Conservation (phyloP, 1,140 invertebrate species). For the Macrosteles quadrilineatus region DNA sequence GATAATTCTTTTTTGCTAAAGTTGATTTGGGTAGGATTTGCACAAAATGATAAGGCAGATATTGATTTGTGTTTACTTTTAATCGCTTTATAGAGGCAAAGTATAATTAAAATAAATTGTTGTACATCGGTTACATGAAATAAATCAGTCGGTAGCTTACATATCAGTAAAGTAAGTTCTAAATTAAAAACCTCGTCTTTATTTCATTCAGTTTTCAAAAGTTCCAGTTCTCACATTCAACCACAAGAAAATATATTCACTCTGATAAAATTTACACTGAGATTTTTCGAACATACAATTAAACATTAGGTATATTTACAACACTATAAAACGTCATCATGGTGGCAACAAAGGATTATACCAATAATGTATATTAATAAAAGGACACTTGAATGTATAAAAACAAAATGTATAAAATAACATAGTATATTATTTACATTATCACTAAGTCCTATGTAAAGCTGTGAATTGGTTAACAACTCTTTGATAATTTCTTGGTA, state of each 20-base stretch:
- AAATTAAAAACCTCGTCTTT: not conserved
- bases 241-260: constrained; percentile 19
- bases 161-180: not conserved
- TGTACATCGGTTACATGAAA: constrained; percentile 7
- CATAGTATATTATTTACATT: not conserved
- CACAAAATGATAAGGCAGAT: too few species aligned
- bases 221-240: not conserved
- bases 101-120: not conserved
- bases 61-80: too few species aligned
- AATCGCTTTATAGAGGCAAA: constrained; percentile 9
- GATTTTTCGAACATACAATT: constrained; percentile 20
- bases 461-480: too few species aligned
- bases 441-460: too few species aligned
- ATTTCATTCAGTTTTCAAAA: not conserved
- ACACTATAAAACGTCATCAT: constrained; percentile 1
- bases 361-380: constrained; percentile 18
- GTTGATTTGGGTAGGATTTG: too few species aligned
- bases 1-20: too few species aligned
- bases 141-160: not conserved
- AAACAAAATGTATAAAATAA: not conserved
- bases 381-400: constrained; percentile 27
- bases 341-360: constrained; percentile 4
- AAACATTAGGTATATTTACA: constrained; percentile 18
- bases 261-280: constrained; percentile 21
- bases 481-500: not conserved